These are phyloP conservation scores for Phylloscopus trochiloides DNA, from an alignment of 2,113 vertebrate species.

Conservation along the genomic window DNA sequence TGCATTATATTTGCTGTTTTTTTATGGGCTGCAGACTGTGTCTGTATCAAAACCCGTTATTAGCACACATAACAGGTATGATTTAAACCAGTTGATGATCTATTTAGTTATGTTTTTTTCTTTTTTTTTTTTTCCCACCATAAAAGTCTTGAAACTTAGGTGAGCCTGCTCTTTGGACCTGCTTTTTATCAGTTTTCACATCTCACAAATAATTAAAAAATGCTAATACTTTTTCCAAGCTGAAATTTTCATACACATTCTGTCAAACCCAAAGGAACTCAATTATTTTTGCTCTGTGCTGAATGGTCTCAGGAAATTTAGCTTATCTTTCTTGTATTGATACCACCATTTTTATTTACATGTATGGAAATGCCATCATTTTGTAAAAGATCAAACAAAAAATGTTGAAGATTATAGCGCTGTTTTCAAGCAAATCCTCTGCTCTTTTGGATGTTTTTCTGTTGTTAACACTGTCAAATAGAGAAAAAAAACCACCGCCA, in stretches of 20 bases:
- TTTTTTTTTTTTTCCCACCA: not conserved
- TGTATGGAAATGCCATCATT: not conserved
- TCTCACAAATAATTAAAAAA: not conserved
- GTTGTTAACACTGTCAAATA: not conserved
- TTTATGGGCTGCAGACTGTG: not conserved
- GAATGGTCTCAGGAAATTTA: not conserved
- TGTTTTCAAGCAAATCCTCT: not conserved
- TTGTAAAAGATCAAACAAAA: not conserved
- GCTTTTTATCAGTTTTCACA: not conserved
- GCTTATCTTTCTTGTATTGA: not conserved
- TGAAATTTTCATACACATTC: not conserved
- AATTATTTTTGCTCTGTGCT: not conserved
- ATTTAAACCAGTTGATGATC: not conserved
- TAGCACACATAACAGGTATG: not conserved
- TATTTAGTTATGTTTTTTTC: not conserved
- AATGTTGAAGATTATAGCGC: not conserved
- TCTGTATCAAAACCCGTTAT: not conserved
- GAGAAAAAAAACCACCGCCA: not conserved
- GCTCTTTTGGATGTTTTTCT: not conserved
- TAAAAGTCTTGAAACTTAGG: not conserved
- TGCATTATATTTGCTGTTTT: not conserved
- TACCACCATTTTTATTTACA: not conserved
- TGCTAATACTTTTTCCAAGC: not conserved
- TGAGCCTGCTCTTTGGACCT: not conserved
- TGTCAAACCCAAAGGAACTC: not conserved